phyloP scores from a whole-genome alignment of 2,888 invertebrate genomes.

The Tricholauxania praeusta region DNA sequence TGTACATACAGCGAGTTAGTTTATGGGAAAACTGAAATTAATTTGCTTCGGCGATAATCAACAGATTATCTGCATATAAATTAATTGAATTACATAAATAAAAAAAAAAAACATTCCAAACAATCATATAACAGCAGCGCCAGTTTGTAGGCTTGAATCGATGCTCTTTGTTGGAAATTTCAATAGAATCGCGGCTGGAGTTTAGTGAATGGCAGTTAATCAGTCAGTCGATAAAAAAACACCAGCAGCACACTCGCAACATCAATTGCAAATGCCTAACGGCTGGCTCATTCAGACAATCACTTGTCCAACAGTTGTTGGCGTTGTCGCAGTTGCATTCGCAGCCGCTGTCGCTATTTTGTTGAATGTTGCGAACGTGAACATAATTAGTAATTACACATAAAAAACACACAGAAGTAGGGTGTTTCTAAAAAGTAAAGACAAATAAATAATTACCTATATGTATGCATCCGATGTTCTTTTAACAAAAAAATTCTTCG shows the following conservation, averaged over 20 bases:
- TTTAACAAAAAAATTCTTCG: too few relatives aligned
- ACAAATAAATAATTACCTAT: too few relatives aligned
- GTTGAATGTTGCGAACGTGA: constrained; percentile 33
- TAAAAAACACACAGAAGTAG: not conserved
- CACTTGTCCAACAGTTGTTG: constrained; percentile 11
- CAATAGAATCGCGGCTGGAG: constrained; percentile 5
- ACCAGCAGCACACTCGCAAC: not conserved
- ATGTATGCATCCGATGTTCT: too few relatives aligned
- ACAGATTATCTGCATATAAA: constrained; percentile 21
- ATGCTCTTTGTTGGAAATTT: not conserved
- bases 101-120: constrained; percentile 3
- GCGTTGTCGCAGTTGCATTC: not conserved
- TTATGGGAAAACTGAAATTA: not conserved
- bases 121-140: not conserved
- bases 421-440: too few relatives aligned
- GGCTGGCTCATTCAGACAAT: constrained; percentile 13
- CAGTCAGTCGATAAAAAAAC: constrained; percentile 21
- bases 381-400: constrained; percentile 38
- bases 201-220: constrained; percentile 51
- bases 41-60: constrained; percentile 20
- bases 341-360: not conserved
- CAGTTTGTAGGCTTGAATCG: too few relatives aligned
- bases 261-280: not conserved
- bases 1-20: not conserved
- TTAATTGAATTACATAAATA: constrained; percentile 16